A percentile compares a stretch with the other conserved stretches of the same genome.
Evolutionary conservation across 2,797 vertebrate species (phyloP).

Genomic region (Pitangus sulphuratus): DNA sequence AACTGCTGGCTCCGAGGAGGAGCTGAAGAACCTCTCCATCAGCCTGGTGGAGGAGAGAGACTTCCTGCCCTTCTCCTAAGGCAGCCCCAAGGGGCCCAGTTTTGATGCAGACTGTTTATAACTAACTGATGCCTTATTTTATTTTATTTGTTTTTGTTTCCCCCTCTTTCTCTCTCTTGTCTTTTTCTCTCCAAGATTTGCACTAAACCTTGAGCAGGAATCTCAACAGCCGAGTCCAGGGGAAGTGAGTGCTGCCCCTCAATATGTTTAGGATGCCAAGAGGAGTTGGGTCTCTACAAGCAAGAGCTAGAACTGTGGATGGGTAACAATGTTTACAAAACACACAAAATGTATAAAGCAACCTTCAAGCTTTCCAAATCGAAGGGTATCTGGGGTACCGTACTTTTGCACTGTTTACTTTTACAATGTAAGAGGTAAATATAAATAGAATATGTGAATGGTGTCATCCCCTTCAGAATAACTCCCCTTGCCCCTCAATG

Average conservation of each 20-base stretch:
- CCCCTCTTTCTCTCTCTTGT: not conserved
- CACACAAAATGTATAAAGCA: slow-evolving; percentile 66
- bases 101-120: slow-evolving; percentile 84
- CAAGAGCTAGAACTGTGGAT: slow-evolving; percentile 68
- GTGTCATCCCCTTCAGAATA: slow-evolving; percentile 37
- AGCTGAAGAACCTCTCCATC: slow-evolving; percentile 89
- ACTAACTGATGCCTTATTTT: slow-evolving; percentile 93
- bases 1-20: slow-evolving; percentile 84
- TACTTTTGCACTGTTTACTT: slow-evolving; percentile 78
- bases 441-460: slow-evolving; percentile 74
- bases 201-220: slow-evolving; percentile 84
- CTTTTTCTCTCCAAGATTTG: slow-evolving; percentile 84
- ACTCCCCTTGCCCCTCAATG: slow-evolving; percentile 1
- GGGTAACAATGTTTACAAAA: slow-evolving; percentile 80
- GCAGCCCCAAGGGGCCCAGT: slow-evolving; percentile 71
- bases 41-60: slow-evolving; percentile 91
- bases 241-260: slow-evolving; percentile 27
- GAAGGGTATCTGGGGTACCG: slow-evolving; percentile 61
- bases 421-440: slow-evolving; percentile 72
- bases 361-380: slow-evolving; percentile 52
- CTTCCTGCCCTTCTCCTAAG: slow-evolving; percentile 92
- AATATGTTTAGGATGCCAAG: slow-evolving; percentile 20
- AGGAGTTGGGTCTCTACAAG: slow-evolving; percentile 45
- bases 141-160: slow-evolving; percentile 73
- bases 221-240: slow-evolving; percentile 35